Conservation (phyloP, 1,140 invertebrate genomes). For the Coelopa frigida region DNA sequence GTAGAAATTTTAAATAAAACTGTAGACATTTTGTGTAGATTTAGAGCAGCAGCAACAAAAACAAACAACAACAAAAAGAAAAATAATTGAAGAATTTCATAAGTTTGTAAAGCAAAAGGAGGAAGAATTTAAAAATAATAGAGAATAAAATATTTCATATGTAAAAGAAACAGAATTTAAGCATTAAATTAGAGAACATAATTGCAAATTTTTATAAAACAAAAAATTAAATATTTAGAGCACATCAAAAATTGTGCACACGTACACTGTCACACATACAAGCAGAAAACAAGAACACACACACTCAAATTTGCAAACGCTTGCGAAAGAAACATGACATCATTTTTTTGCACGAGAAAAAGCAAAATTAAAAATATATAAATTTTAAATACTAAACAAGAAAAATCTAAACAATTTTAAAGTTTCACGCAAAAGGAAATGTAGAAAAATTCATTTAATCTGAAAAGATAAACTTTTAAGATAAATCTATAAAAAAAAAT, state of each 20-base stretch:
- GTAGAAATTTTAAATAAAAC: no score
- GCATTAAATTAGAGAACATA: constrained; percentile 12
- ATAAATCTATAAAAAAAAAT: no score
- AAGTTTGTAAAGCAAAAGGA: no score
- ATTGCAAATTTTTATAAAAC: constrained; percentile 10
- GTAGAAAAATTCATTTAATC: no score
- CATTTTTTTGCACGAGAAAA: not conserved
- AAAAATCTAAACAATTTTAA: no score
- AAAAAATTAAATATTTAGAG: constrained; percentile 2
- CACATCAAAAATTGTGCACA: constrained; percentile 3
- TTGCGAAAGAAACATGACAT: not conserved
- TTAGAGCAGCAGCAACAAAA: not conserved
- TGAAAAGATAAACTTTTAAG: no score
- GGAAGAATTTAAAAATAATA: constrained; percentile 9
- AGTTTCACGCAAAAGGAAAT: no score
- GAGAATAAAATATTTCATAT: constrained; percentile 6
- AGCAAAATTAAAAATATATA: no score
- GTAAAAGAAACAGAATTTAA: constrained; percentile 10
- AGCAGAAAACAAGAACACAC: not conserved
- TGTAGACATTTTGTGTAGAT: no score
- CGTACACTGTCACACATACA: no score
- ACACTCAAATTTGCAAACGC: not conserved
- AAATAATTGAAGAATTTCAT: no score
- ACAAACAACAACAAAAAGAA: constrained; percentile 4
- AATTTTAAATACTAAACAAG: no score